phyloP scores from a whole-genome alignment of 2,888 invertebrate genomes.

The Ophioninae sp. region DNA sequence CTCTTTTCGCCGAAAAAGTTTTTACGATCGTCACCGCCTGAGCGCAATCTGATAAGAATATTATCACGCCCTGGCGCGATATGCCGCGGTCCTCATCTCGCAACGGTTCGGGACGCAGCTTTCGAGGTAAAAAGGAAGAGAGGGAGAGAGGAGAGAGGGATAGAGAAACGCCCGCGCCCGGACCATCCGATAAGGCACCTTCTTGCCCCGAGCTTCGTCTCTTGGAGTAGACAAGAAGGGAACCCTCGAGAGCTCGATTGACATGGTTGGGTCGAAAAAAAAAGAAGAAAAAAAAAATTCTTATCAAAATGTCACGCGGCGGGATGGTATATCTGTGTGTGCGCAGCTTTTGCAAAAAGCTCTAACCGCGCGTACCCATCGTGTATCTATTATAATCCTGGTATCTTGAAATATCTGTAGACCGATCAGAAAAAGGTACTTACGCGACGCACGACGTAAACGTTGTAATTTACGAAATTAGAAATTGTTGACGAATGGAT shows the following conservation, averaged over 20 bases:
- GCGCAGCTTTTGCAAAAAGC: background rate
- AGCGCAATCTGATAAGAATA: conserved; percentile 69
- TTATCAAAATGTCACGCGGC: background rate
- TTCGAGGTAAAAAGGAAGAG: conserved; percentile 3
- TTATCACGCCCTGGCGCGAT: conserved; percentile 28
- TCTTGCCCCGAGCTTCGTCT: conserved; percentile 26
- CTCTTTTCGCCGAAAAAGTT: conserved; percentile 64
- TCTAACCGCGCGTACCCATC: background rate
- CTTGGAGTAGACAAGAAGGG: background rate
- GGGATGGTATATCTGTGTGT: background rate
- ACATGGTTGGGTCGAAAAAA: background rate
- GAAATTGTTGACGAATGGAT: background rate
- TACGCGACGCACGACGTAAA: background rate
- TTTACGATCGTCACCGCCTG: conserved; percentile 64
- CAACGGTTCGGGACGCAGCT: background rate
- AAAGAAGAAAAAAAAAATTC: background rate
- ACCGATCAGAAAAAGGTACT: background rate
- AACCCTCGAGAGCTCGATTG: conserved; percentile 25
- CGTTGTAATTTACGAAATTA: background rate
- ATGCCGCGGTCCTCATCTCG: conserved; percentile 14
- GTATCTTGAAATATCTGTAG: background rate
- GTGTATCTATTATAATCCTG: background rate
- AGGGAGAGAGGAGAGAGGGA: too few species aligned
- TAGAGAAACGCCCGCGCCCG: conserved; percentile 20
- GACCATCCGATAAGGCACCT: conserved; percentile 59